phyloP scores from a whole-genome alignment of 1,140 invertebrate genomes.

The Venturia canescens region DNA sequence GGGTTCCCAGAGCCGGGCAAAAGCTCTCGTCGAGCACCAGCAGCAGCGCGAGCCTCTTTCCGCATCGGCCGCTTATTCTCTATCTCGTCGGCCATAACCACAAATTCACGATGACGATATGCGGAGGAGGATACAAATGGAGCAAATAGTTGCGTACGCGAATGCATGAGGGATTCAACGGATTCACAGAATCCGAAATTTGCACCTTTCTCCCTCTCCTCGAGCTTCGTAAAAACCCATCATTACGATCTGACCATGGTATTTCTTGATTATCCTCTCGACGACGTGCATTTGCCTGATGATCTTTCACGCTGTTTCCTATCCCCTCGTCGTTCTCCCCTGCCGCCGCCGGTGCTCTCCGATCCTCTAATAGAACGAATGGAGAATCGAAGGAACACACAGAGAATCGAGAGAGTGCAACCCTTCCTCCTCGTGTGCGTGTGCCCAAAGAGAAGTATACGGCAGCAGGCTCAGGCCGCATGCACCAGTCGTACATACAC shows the following conservation, averaged over 20 bases:
- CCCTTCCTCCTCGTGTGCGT: not conserved
- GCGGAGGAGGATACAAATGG: not conserved
- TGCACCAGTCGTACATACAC: constrained; percentile 18
- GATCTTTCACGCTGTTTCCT: too few relatives aligned
- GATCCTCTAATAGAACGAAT: too few relatives aligned
- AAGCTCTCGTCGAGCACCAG: constrained; percentile 50
- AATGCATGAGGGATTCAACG: not conserved
- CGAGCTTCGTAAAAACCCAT: too few relatives aligned
- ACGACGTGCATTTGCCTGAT: too few relatives aligned
- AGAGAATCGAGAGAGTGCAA: too few relatives aligned
- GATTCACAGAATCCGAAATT: not conserved
- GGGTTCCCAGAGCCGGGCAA: constrained; percentile 40
- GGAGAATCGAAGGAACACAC: too few relatives aligned
- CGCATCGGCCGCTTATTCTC: constrained; percentile 1
- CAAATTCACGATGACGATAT: constrained; percentile 11
- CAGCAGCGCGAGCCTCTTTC: constrained; percentile 49
- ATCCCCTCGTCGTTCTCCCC: too few relatives aligned
- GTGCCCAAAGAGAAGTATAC: constrained; percentile 29
- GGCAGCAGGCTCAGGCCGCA: constrained; percentile 12
- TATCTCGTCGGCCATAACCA: constrained; percentile 1
- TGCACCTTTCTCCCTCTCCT: not conserved
- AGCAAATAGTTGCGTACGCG: not conserved
- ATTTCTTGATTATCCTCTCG: too few relatives aligned
- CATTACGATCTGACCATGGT: too few relatives aligned
- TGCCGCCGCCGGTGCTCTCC: too few relatives aligned